Base-by-base conservation (phyloP, 2,797 vertebrate genomes). In the Balearica regulorum region DNA sequence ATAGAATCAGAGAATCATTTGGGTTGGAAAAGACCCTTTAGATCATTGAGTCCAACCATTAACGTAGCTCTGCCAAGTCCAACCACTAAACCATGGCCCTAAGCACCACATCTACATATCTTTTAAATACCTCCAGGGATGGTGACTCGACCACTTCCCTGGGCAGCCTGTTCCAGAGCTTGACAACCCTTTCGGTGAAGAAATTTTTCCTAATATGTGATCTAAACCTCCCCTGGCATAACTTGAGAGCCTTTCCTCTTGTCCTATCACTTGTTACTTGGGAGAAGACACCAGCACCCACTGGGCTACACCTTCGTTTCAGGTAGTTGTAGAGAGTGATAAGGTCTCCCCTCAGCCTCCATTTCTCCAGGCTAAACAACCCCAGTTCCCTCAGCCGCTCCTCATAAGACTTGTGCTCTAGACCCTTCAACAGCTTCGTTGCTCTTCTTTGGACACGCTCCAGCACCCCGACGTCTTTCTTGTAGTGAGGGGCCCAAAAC, bases 41-140 rank as follows among this genome's bases (percentile, higher is more conserved):
- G 28, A 28, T 51, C n/a, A 54, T 39, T 2, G 4, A 24, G 33
- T 51, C 68, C 51, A 69, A 22, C 33, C 1, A 3, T 26, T 11
- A 64, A 83, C 22, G 29, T 53, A 60, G 44, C 11, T 17, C 29
- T 57, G 16, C 19, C 51, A 78, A 62, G n/a, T 26, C 29, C 29
- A 54, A 54, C 39, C 29, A 57, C 66, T 88, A 65, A 61, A 25
- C 8, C 17, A 35, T 41, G 48, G 4, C 13, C 13, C 8, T 25
- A 75, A 60, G 18, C 2, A 2, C 11, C 16, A 73, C 2, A 11
- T 19, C 46, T 46, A 53, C 6, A 26, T 0, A 3, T 54, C 46
- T 54, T 68, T 39, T 46, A 51, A 66, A 28, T 37, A 53, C 24
- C 19, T 39, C 15, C 28, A 73, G 44, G 22, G 22, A n/a, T 29